These are phyloP conservation scores for Pemphredon lugubris DNA, from an alignment of 2,888 invertebrate species.

Conservation along the genomic window DNA sequence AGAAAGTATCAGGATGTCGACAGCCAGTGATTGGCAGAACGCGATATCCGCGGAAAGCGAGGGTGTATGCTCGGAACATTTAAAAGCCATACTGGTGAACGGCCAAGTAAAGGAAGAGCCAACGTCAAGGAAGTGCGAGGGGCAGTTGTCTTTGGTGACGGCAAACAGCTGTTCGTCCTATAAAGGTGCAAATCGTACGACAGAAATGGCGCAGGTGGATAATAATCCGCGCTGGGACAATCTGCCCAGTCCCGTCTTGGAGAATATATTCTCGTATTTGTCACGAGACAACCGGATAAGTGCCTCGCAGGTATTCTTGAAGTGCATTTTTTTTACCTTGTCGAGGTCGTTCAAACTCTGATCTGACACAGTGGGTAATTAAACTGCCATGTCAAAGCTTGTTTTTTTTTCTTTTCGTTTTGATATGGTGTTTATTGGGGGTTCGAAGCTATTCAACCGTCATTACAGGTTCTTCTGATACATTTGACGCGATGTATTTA, in stretches of 20 bases:
- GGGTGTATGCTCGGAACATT: conserved; percentile 40
- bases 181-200: conserved; percentile 59
- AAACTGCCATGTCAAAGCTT: conserved; percentile 39
- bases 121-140: conserved; percentile 66
- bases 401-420: conserved; percentile 3
- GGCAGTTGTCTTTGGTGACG: conserved; percentile 67
- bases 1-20: conserved; percentile 29
- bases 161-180: conserved; percentile 74
- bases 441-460: not conserved
- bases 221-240: conserved; percentile 78
- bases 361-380: conserved; percentile 43
- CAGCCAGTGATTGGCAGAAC: conserved; percentile 43
- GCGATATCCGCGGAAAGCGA: conserved; percentile 63
- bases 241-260: conserved; percentile 80
- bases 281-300: conserved; percentile 74
- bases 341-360: conserved; percentile 34
- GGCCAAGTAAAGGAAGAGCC: conserved; percentile 47
- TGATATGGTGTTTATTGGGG: conserved; percentile 6
- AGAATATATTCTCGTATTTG: conserved; percentile 80
- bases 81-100: conserved; percentile 38
- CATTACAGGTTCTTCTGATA: not conserved
- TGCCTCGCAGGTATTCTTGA: conserved; percentile 75
- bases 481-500: not conserved
- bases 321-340: conserved; percentile 27
- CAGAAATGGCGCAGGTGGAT: conserved; percentile 75